A percentile compares a stretch with the other conserved stretches of the same genome.
These are phyloP conservation scores for Diarsia brunnea DNA, from an alignment of 2,888 invertebrate genomes.

Conservation along the genomic window DNA sequence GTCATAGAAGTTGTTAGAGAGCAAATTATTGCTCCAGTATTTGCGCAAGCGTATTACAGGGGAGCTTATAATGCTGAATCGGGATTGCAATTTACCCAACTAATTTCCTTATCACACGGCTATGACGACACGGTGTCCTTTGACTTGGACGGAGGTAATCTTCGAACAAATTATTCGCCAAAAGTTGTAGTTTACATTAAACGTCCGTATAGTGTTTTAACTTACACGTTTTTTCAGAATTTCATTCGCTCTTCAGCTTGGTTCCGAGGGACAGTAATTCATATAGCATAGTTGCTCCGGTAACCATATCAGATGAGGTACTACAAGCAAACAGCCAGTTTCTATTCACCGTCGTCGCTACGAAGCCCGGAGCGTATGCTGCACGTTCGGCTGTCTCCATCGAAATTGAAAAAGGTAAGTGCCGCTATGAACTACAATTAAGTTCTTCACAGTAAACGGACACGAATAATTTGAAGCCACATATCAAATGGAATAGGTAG, in stretches of 20 bases:
- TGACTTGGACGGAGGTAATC: slow-evolving; percentile 35
- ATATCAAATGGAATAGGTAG: too few species aligned
- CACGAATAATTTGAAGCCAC: too few species aligned
- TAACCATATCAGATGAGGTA: slow-evolving; percentile 48
- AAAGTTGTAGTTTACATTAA: slow-evolving; percentile 8
- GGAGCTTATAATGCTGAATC: slow-evolving; percentile 70
- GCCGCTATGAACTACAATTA: too few species aligned
- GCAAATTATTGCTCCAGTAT: slow-evolving; percentile 69
- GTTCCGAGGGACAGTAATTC: slow-evolving; percentile 7
- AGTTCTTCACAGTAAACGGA: too few species aligned
- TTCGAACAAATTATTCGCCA: neutral
- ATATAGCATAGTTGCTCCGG: neutral
- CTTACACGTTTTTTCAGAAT: slow-evolving; percentile 63
- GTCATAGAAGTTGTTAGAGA: slow-evolving; percentile 73
- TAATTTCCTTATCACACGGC: slow-evolving; percentile 72
- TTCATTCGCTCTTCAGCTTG: slow-evolving; percentile 12
- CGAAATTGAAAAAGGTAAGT: slow-evolving; percentile 68
- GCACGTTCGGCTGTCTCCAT: slow-evolving; percentile 65
- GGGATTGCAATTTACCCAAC: slow-evolving; percentile 70
- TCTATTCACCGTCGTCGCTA: slow-evolving; percentile 69
- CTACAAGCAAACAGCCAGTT: slow-evolving; percentile 68
- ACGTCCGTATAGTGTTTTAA: neutral
- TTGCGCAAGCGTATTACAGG: slow-evolving; percentile 74
- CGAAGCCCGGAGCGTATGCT: slow-evolving; percentile 58
- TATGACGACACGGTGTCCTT: slow-evolving; percentile 29